These are phyloP conservation scores for Brenthis ino DNA, from an alignment of 2,888 invertebrate genomes.

Conservation along the genomic window DNA sequence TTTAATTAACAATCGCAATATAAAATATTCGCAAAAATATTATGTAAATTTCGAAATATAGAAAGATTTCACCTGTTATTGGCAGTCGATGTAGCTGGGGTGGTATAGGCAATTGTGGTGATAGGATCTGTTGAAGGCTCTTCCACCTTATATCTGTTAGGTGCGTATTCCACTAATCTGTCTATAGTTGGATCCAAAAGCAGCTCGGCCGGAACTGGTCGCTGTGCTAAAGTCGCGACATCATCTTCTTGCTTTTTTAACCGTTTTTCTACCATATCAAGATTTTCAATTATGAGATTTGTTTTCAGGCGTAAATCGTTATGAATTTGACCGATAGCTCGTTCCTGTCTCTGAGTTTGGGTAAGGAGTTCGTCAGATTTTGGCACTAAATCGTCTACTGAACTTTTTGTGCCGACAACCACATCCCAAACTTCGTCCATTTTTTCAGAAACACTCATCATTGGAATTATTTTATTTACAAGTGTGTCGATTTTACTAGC, in stretches of 20 bases:
- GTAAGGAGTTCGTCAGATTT: slow-evolving; percentile 93
- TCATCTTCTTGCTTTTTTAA: slow-evolving; percentile 93
- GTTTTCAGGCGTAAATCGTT: slow-evolving; percentile 91
- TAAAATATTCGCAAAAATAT: slow-evolving; percentile 50
- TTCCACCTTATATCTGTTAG: slow-evolving; percentile 83
- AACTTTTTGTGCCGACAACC: slow-evolving; percentile 93
- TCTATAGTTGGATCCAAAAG: slow-evolving; percentile 89
- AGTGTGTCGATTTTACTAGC: slow-evolving; percentile 90
- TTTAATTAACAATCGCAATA: slow-evolving; percentile 48
- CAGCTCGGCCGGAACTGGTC: slow-evolving; percentile 88
- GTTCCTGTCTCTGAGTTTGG: slow-evolving; percentile 92
- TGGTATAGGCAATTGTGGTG: slow-evolving; percentile 64
- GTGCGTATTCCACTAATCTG: slow-evolving; percentile 89
- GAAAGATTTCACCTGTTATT: slow-evolving; percentile 74
- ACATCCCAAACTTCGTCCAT: slow-evolving; percentile 97
- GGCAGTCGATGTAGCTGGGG: slow-evolving; percentile 54
- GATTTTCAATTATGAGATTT: slow-evolving; percentile 92
- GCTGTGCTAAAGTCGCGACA: slow-evolving; percentile 88
- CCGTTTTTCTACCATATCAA: slow-evolving; percentile 92
- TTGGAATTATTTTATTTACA: slow-evolving; percentile 91
- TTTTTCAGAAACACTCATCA: slow-evolving; percentile 92
- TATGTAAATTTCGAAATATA: slow-evolving; percentile 40
- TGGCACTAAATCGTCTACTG: slow-evolving; percentile 92
- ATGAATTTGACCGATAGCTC: slow-evolving; percentile 93
- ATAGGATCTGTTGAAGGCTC: slow-evolving; percentile 67